Percentiles rank a stretch among this genome's conserved stretches.
Conservation (phyloP, 2,797 vertebrate genomes). For the Premnoplex brunnescens region DNA sequence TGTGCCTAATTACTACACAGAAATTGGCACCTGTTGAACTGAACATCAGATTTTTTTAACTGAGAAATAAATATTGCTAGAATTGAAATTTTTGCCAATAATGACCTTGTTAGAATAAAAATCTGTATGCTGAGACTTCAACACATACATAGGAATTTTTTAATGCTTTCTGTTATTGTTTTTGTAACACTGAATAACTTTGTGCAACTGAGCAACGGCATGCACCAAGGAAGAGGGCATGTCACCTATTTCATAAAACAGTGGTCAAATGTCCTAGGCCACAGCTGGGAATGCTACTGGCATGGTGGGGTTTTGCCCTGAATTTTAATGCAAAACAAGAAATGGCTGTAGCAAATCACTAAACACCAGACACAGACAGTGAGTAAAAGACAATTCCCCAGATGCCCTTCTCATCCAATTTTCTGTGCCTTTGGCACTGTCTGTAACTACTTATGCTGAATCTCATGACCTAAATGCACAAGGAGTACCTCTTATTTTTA, state of each 20-base stretch:
- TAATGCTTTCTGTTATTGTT: neutral
- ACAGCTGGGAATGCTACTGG: neutral
- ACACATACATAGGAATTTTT: neutral
- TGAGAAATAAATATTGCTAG: neutral
- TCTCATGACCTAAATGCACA: neutral
- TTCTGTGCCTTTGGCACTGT: neutral
- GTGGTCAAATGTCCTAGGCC: neutral
- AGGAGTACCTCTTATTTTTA: neutral
- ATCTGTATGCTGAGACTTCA: neutral
- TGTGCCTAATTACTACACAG: neutral
- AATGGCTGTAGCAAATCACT: neutral
- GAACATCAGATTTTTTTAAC: neutral
- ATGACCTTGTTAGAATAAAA: neutral
- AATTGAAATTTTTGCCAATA: neutral
- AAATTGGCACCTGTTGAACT: neutral
- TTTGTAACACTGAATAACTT: neutral
- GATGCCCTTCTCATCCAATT: neutral
- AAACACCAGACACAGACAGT: neutral
- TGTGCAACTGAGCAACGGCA: neutral
- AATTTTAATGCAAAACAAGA: neutral
- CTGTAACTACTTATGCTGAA: neutral
- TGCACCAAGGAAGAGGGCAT: neutral
- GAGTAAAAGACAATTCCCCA: neutral
- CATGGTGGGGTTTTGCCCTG: neutral
- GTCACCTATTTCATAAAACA: neutral